Evolutionary conservation across 2,113 vertebrate species (phyloP).

Genomic region (Arothron firmamentum): DNA sequence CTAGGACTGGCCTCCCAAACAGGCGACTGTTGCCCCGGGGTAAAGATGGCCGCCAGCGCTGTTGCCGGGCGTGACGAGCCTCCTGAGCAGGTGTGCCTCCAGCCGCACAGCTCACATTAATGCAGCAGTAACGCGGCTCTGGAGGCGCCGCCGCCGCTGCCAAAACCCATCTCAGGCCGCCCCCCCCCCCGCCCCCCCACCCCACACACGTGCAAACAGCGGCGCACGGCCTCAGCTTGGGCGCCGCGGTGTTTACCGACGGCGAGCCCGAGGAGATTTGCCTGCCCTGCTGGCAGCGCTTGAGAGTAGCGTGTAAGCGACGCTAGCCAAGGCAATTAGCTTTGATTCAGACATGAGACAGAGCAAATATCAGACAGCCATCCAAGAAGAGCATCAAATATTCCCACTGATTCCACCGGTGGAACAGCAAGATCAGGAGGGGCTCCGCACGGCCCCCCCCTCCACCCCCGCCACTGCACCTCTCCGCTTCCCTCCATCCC

Average conservation of each 20-base stretch:
- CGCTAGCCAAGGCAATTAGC: slow-evolving; percentile 58
- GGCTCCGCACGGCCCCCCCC: slow-evolving; percentile 21
- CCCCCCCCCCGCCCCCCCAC: too few species aligned
- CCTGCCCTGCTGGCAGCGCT: slow-evolving; percentile 52
- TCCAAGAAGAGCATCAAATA: too few species aligned
- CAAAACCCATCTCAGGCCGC: slow-evolving; percentile 5
- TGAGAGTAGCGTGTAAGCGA: slow-evolving; percentile 51
- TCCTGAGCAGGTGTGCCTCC: slow-evolving; percentile 44
- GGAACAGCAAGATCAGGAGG: slow-evolving; percentile 2
- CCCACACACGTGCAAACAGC: slow-evolving; percentile 3
- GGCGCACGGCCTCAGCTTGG: slow-evolving; percentile 19
- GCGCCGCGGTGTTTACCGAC: slow-evolving; percentile 39
- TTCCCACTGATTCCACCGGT: not conserved
- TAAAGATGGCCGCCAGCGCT: slow-evolving; percentile 30
- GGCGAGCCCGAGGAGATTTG: slow-evolving; percentile 45
- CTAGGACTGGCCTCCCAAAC: slow-evolving; percentile 10
- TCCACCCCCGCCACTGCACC: slow-evolving; percentile 18
- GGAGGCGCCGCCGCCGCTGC: not conserved
- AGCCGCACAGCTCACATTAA: slow-evolving; percentile 34
- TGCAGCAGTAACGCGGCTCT: slow-evolving; percentile 8
- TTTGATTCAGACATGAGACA: slow-evolving; percentile 60
- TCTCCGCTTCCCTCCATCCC: slow-evolving; percentile 32
- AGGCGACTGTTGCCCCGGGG: not conserved
- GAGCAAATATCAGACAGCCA: slow-evolving; percentile 36
- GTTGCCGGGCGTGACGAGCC: slow-evolving; percentile 25